Evolutionary conservation across 2,113 vertebrate genomes (phyloP).

Genomic region (Atractosteus spatula): DNA sequence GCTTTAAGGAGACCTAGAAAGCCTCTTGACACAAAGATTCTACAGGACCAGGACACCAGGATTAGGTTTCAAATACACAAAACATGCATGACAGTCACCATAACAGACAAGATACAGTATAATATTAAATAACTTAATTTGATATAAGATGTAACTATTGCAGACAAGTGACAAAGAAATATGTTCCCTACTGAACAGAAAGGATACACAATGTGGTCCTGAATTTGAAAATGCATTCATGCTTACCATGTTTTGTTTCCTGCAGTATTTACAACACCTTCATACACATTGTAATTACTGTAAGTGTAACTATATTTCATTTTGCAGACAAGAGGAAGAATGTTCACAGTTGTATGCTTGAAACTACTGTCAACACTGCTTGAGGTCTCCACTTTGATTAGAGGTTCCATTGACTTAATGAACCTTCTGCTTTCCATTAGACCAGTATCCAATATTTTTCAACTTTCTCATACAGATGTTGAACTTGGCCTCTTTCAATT

Average conservation of each 20-base stretch:
- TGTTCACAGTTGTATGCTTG: too few relatives aligned
- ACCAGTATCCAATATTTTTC: slow-evolving; percentile 75
- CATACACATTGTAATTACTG: too few relatives aligned
- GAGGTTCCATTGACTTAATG: slow-evolving; percentile 96
- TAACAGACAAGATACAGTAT: background rate
- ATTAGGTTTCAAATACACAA: too few relatives aligned
- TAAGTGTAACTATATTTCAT: too few relatives aligned
- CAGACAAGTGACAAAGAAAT: background rate
- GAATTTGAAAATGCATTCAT: too few relatives aligned
- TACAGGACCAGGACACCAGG: too few relatives aligned
- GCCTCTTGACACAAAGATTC: too few relatives aligned
- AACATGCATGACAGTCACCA: slow-evolving; percentile 5
- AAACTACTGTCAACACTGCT: slow-evolving; percentile 64
- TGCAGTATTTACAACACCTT: too few relatives aligned
- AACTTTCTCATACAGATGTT: slow-evolving; percentile 82
- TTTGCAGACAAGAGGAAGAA: too few relatives aligned
- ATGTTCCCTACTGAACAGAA: background rate
- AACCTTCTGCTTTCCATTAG: slow-evolving; percentile 80
- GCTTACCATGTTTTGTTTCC: too few relatives aligned
- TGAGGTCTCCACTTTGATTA: slow-evolving; percentile 91
- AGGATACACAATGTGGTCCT: too few relatives aligned
- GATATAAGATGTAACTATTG: background rate
- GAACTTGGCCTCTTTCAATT: slow-evolving; percentile 77
- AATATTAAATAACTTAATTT: background rate
- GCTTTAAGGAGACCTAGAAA: too few relatives aligned